Percentiles rank a stretch among this genome's conserved stretches.
Conservation (phyloP, 2,888 invertebrate species). For the Rhabditophanes sp. region DNA sequence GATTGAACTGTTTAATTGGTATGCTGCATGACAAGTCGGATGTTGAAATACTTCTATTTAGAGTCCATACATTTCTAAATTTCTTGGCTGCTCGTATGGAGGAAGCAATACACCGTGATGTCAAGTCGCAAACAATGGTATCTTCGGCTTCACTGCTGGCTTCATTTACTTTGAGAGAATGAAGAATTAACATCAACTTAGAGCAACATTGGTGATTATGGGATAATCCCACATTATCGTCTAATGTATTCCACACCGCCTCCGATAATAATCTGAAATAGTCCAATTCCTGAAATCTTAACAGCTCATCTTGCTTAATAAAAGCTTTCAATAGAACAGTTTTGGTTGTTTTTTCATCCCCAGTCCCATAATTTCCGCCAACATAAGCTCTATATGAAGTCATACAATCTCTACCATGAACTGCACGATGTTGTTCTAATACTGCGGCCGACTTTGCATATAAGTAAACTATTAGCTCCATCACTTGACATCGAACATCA, state of each 20-base stretch:
- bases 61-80: slow-evolving; percentile 32
- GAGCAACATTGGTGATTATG: slow-evolving; percentile 46
- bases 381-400: too few species aligned
- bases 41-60: slow-evolving; percentile 17
- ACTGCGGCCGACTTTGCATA: slow-evolving; percentile 21
- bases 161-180: slow-evolving; percentile 54
- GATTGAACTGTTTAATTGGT: slow-evolving; percentile 25
- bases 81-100: slow-evolving; percentile 24
- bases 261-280: too few species aligned
- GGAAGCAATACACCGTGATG: slow-evolving; percentile 15
- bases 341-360: slow-evolving; percentile 16
- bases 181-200: slow-evolving; percentile 61
- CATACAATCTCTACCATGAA: slow-evolving; percentile 10
- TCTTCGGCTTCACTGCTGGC: slow-evolving; percentile 46
- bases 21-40: slow-evolving; percentile 15
- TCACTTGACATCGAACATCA: slow-evolving; percentile 18
- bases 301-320: slow-evolving; percentile 15
- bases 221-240: too few species aligned
- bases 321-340: slow-evolving; percentile 37
- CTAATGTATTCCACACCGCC: too few species aligned
- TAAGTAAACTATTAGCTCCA: slow-evolving; percentile 31
- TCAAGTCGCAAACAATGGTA: slow-evolving; percentile 29
- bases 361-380: slow-evolving; percentile 3
- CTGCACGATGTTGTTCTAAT: slow-evolving; percentile 21
- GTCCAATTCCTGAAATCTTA: too few species aligned